Evolutionary conservation across 2,888 invertebrate species (phyloP).

Genomic region (Himalopsyche kuldschensis): DNA sequence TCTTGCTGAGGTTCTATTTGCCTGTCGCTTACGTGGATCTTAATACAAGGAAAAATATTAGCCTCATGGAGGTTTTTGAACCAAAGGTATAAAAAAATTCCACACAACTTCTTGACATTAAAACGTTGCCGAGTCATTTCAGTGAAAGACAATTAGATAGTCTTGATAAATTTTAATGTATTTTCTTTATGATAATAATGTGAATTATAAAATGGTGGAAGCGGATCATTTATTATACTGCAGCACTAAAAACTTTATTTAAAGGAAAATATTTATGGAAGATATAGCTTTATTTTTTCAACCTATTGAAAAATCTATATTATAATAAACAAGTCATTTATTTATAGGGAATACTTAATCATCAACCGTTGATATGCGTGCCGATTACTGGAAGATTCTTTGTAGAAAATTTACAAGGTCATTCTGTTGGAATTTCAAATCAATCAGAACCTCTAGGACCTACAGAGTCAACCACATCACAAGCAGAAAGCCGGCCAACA

Average conservation of each 20-base stretch:
- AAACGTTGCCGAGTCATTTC: too few species aligned
- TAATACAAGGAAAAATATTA: conserved; percentile 7
- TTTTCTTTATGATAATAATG: too few species aligned
- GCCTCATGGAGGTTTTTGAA: conserved; percentile 24
- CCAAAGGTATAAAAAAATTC: conserved; percentile 20
- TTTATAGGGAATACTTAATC: neutral
- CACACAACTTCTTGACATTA: neutral
- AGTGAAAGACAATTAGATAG: too few species aligned
- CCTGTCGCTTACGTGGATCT: conserved; percentile 22
- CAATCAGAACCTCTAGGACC: neutral
- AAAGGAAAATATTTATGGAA: too few species aligned
- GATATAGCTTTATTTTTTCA: too few species aligned
- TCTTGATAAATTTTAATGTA: too few species aligned
- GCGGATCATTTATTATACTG: too few species aligned
- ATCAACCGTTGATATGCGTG: neutral
- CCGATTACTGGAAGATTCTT: neutral
- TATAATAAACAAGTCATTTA: too few species aligned
- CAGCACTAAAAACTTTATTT: too few species aligned
- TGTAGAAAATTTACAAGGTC: neutral
- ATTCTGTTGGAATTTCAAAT: neutral
- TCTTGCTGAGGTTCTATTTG: conserved; percentile 25
- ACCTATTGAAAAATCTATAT: too few species aligned
- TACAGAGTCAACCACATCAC: neutral
- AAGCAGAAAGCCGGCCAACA: too few species aligned
- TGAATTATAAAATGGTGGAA: too few species aligned